Base-by-base conservation (phyloP, 2,113 vertebrate species). In the Ictalurus punctatus region DNA sequence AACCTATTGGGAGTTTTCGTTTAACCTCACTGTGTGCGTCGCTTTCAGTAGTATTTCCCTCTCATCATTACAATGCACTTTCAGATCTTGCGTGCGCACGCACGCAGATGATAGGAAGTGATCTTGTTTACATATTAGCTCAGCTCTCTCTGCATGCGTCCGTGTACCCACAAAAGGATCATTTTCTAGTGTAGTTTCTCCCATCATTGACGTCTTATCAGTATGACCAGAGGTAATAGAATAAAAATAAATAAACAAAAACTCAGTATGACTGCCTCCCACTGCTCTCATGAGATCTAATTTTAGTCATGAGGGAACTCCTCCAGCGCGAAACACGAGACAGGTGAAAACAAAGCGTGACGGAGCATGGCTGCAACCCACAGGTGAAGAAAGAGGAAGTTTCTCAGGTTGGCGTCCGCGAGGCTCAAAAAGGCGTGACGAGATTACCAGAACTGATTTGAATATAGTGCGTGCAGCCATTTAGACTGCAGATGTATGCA, bases 281-380 rank as follows among this genome's bases (percentile, higher is more conserved):
- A n/a, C 48, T 21, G 25, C 82, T 59, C 52, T 23, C 34, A 73
- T 13, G 67, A 30, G 8, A 67, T 27, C 40, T 89, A 73, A 85
- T 84, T 92, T 90, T 89, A 92, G 88, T 16, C 48, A 23, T 16
- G 17, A 63, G 71, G 83, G 79, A 90, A 89, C 67, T 86, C 83
- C 84, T 78, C 54, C 52, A 40, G 61, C 37, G 7, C 25, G n/a
- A 86, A 83, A 86, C 61, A 9, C 83, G 10, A 10, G 7, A 13
- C n/a, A 86, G 85, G 87, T 89, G 76, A 44, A 73, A 56, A 6
- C 59, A 56, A 67, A 58, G 85, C 30, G 84, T 83, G 90, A 17
- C 56, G 1, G 23, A 40, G 6, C 83, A 48, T 37, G 40, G 63
- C 4, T 5, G n/a, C 56, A n/a, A 27, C 37, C 52, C 34, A 37